Percentiles rank a stretch among this genome's conserved stretches.
Evolutionary conservation across 53 echinoderm and acorn worm genomes (phyloP).

Genomic region (Mesocentrotus franciscanus): DNA sequence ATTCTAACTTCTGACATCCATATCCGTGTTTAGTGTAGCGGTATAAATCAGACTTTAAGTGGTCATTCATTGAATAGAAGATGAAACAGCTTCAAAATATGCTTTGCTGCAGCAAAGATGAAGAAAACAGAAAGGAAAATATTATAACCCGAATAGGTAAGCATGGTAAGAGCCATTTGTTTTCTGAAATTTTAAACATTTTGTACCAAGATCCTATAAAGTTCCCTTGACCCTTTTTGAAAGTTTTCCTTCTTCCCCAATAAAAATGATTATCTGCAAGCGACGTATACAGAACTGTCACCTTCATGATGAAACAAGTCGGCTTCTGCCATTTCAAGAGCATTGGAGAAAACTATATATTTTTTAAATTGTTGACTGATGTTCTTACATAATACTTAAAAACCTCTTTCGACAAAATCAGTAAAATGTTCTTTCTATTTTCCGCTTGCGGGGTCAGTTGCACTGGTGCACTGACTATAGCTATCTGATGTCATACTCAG

Average conservation of each 20-base stretch:
- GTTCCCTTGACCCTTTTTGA: background rate
- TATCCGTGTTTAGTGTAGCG: background rate
- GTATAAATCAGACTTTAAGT: no score
- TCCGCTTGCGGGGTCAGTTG: background rate
- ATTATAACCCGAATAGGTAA: no score
- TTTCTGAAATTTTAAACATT: no score
- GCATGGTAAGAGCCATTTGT: no score
- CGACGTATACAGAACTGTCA: background rate
- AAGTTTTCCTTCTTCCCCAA: no score
- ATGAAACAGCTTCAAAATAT: no score
- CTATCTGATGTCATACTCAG: background rate
- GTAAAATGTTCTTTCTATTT: background rate
- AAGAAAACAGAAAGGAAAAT: background rate
- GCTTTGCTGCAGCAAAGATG: background rate
- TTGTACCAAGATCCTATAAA: background rate
- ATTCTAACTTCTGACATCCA: background rate
- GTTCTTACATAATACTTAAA: background rate
- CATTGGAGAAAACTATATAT: background rate
- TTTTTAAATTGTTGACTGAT: background rate
- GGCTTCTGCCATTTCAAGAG: background rate
- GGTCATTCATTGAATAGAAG: no score
- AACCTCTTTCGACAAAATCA: background rate
- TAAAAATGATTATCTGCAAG: no score
- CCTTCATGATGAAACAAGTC: background rate
- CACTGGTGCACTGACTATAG: background rate